A percentile compares a stretch with the other conserved stretches of the same genome.
phyloP scores from a whole-genome alignment of 2,113 vertebrate genomes.

The Podocnemis expansa region DNA sequence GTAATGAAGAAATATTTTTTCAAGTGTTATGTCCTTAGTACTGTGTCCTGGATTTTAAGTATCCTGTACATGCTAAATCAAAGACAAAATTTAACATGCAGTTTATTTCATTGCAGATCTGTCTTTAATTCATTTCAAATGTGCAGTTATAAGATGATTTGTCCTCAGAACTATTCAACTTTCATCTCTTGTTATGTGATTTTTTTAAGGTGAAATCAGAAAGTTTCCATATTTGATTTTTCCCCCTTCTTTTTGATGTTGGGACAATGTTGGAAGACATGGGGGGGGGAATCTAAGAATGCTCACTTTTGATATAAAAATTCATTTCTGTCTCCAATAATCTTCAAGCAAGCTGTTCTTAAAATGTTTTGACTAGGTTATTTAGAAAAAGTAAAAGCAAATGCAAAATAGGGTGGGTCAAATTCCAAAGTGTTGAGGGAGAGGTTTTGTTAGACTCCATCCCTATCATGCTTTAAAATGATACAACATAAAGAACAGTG shows the following conservation, averaged over 20 bases:
- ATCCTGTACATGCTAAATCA: not conserved
- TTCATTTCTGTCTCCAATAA: not conserved
- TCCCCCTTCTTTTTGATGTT: not conserved
- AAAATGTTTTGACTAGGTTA: not conserved
- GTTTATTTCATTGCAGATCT: conserved; percentile 7
- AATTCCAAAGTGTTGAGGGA: not conserved
- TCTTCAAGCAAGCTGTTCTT: not conserved
- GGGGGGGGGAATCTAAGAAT: not conserved
- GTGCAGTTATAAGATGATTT: not conserved
- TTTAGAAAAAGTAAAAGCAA: not conserved
- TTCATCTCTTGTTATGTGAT: not conserved
- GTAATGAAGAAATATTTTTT: conserved; percentile 13
- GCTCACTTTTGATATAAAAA: not conserved
- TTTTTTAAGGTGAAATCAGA: not conserved
- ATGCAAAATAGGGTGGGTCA: not conserved
- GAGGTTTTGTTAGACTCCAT: not conserved
- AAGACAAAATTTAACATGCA: not conserved
- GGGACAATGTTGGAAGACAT: not conserved
- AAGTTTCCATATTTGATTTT: not conserved
- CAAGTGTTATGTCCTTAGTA: not conserved
- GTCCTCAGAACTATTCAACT: not conserved
- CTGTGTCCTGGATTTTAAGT: not conserved
- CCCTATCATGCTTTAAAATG: not conserved
- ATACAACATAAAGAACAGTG: not conserved
- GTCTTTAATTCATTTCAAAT: not conserved